Evolutionary conservation across 2,888 invertebrate genomes (phyloP), one percentile per base, ranked within the genome.

Genomic region (Pseudoips prasinana): DNA sequence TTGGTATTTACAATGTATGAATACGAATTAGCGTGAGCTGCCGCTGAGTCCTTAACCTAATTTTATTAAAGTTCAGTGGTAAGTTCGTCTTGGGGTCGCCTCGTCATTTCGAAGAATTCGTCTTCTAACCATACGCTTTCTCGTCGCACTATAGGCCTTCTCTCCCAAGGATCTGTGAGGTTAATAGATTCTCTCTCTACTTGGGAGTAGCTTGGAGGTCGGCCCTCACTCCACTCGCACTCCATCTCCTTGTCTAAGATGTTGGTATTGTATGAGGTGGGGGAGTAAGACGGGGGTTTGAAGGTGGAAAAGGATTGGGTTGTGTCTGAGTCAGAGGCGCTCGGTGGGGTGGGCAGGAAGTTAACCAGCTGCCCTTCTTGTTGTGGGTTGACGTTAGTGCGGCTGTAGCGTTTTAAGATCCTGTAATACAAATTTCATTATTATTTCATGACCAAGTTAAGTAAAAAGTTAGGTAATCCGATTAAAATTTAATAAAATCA

Each of bases 1-100:
- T 20, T 5, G 2, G n/a, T n/a, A n/a, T n/a, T n/a, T n/a, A n/a
- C n/a, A n/a, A n/a, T n/a, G n/a, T n/a, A n/a, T n/a, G n/a, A n/a
- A n/a, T n/a, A n/a, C n/a, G n/a, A n/a, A n/a, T n/a, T n/a, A n/a
- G n/a, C n/a, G n/a, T n/a, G n/a, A n/a, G n/a, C n/a, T n/a, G n/a
- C n/a, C n/a, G n/a, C n/a, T n/a, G n/a, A n/a, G n/a, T n/a, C n/a
- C n/a, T n/a, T n/a, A n/a, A n/a, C n/a, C n/a, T n/a, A n/a, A n/a
- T 5, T 20, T 28, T 23, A 23, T 83, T 88, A 95, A 78, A 95
- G 91, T 90, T 95, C 95, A 63, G 95, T 95, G 64, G 95, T 95
- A 58, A 95, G 94, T 86, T 96, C 95, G 80, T 96, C 96, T 83
- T 96, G 96, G 28, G 96, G 96, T 63, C 96, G 90, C 76, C 95